phyloP scores from a whole-genome alignment of 2,113 vertebrate genomes.

The Illadopsis cleaveri region DNA sequence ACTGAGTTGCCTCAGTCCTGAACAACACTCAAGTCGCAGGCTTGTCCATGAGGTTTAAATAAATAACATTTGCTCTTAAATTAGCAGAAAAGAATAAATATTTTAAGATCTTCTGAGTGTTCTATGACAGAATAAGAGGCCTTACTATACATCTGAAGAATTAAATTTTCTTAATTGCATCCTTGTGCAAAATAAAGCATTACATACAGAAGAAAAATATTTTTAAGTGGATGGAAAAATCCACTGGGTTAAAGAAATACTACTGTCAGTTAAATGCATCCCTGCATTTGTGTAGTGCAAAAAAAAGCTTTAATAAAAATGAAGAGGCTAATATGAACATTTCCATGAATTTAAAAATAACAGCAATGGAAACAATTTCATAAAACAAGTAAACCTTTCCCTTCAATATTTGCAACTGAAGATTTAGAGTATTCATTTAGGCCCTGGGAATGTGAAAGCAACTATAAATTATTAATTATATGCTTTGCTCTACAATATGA shows the following conservation, averaged over 20 bases:
- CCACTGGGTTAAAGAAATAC: slow-evolving; percentile 23
- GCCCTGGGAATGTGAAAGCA: neutral
- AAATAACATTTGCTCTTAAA: slow-evolving; percentile 18
- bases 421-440: neutral
- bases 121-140: neutral
- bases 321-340: slow-evolving; percentile 33
- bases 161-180: slow-evolving; percentile 49
- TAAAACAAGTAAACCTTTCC: slow-evolving; percentile 38
- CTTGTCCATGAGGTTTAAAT: neutral
- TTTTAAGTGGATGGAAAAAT: slow-evolving; percentile 55
- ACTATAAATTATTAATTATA: neutral
- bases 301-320: slow-evolving; percentile 37
- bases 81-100: slow-evolving; percentile 37
- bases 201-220: slow-evolving; percentile 29
- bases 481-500: neutral
- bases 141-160: slow-evolving; percentile 11
- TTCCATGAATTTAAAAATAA: slow-evolving; percentile 45
- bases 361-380: slow-evolving; percentile 28
- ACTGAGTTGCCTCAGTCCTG: neutral
- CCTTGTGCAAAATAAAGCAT: slow-evolving; percentile 50
- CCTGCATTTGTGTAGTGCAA: neutral
- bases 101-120: slow-evolving; percentile 12
- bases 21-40: neutral
- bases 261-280: slow-evolving; percentile 26
- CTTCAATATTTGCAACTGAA: slow-evolving; percentile 5